phyloP scores from a whole-genome alignment of 2,113 vertebrate genomes.

The Vireo altiloquus region DNA sequence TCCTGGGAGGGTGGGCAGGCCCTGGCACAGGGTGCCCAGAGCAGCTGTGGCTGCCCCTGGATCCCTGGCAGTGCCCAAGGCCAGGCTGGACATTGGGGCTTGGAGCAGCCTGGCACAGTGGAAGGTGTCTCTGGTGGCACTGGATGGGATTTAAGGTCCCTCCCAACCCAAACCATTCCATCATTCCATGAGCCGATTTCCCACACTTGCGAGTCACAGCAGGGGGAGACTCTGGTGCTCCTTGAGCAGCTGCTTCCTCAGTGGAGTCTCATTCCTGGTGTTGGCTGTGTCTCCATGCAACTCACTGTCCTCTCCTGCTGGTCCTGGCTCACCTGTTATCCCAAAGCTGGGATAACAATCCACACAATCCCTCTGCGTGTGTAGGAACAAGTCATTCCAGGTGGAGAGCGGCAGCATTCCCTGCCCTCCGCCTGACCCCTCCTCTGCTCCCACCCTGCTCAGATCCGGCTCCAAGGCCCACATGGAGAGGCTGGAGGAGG shows the following conservation, averaged over 20 bases:
- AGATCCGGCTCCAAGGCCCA: slow-evolving; percentile 94
- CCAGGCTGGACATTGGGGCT: neutral
- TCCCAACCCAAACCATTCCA: neutral
- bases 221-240: neutral
- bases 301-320: neutral
- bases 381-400: fast-evolving
- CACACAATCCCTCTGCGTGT: fast-evolving
- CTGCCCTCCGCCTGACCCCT: neutral
- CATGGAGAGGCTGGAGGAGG: slow-evolving; percentile 88
- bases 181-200: neutral
- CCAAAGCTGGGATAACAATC: neutral
- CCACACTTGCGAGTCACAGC: fast-evolving
- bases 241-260: neutral
- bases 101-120: fast-evolving
- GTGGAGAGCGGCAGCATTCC: neutral
- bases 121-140: fast-evolving
- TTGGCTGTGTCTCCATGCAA: neutral
- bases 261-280: neutral
- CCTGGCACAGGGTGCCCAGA: neutral
- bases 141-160: fast-evolving
- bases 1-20: neutral
- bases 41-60: neutral
- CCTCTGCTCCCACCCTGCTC: neutral
- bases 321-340: neutral
- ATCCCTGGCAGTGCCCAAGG: neutral